A percentile compares a stretch with the other conserved stretches of the same genome.
These are phyloP conservation scores for Champsocephalus esox DNA, from an alignment of 2,797 vertebrate species.

Conservation along the genomic window DNA sequence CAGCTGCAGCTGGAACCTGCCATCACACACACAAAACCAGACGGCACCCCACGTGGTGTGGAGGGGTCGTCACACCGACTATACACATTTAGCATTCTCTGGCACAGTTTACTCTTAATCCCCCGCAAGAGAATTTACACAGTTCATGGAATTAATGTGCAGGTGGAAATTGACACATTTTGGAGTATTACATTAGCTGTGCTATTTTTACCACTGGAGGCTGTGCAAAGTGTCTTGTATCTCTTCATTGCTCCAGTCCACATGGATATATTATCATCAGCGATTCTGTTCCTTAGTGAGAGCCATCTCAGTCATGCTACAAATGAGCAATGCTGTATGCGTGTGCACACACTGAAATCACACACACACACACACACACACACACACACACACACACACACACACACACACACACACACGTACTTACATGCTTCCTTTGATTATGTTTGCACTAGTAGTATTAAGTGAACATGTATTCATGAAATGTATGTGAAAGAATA, in stretches of 20 bases:
- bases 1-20: no score
- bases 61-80: not conserved
- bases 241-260: conserved; percentile 13
- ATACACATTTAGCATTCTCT: conserved; percentile 12
- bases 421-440: not conserved
- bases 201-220: conserved; percentile 16
- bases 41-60: no score
- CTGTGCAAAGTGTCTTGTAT: conserved; percentile 31
- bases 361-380: not conserved
- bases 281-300: conserved; percentile 24
- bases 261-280: conserved; percentile 20
- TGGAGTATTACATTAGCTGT: conserved; percentile 1
- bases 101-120: not conserved
- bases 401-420: not conserved
- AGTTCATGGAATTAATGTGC: conserved; percentile 11
- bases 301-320: conserved; percentile 14
- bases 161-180: conserved; percentile 17
- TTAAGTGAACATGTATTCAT: conserved; percentile 11
- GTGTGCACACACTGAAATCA: conserved; percentile 38
- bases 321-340: conserved; percentile 16
- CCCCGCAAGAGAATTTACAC: not conserved
- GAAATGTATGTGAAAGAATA: not conserved
- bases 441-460: not conserved
- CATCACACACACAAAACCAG: no score
- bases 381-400: no score